phyloP scores from a whole-genome alignment of 2,797 vertebrate species.

The Bradypus variegatus region DNA sequence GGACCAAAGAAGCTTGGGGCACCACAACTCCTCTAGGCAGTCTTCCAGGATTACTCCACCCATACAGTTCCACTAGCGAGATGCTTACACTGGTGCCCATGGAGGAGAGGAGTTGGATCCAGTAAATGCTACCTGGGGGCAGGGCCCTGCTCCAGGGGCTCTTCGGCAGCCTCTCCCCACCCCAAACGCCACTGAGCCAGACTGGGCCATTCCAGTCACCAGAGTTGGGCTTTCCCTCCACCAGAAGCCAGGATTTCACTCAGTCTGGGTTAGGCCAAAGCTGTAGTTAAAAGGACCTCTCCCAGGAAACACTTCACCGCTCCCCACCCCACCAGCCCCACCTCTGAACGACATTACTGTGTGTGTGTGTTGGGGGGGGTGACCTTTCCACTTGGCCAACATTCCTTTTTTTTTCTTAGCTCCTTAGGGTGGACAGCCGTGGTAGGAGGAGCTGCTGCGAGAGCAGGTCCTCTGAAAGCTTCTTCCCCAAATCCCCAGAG shows the following conservation, averaged over 20 bases:
- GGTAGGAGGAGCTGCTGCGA: background rate
- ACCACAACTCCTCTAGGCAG: background rate
- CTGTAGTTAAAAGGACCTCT: background rate
- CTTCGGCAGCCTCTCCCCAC: background rate
- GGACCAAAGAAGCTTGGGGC: background rate
- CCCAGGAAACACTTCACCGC: background rate
- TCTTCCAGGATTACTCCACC: background rate
- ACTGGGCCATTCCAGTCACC: background rate
- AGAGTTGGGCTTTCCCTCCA: background rate
- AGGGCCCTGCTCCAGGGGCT: background rate
- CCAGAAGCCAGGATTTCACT: background rate
- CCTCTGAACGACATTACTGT: background rate
- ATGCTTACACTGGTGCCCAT: background rate
- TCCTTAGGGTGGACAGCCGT: background rate
- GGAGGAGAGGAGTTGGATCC: background rate
- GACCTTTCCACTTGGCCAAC: conserved; percentile 19
- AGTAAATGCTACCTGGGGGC: background rate
- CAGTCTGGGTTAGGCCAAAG: background rate
- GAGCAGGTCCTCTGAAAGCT: background rate
- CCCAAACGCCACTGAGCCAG: background rate
- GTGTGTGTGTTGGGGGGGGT: background rate
- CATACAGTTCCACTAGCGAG: background rate
- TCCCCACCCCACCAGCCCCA: background rate
- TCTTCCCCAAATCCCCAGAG: conserved; percentile 22
- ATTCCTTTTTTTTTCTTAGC: conserved; percentile 50